phyloP scores from a whole-genome alignment of 1,140 invertebrate genomes.

The Zaprionus nigranus region DNA sequence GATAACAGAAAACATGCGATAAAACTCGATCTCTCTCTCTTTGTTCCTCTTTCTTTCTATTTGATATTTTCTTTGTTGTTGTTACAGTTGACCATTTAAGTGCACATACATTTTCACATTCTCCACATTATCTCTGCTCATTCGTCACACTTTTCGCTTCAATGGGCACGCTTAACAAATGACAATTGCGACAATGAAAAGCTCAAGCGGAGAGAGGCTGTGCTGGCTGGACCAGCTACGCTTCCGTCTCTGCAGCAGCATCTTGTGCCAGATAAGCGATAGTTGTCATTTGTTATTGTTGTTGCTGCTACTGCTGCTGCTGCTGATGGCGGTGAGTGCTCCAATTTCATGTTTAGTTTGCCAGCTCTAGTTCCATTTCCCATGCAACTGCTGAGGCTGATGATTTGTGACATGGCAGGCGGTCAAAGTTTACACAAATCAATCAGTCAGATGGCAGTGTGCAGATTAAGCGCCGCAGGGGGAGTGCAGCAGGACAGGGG shows the following conservation, averaged over 20 bases:
- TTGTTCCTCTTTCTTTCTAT: neutral
- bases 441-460: constrained; percentile 52
- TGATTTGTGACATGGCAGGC: constrained; percentile 54
- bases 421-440: constrained; percentile 79
- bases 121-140: constrained; percentile 60
- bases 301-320: constrained; percentile 26
- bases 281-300: constrained; percentile 33
- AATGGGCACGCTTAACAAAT: constrained; percentile 70
- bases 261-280: constrained; percentile 59
- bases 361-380: constrained; percentile 25
- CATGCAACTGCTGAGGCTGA: constrained; percentile 5
- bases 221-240: constrained; percentile 35
- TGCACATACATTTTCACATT: constrained; percentile 22
- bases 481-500: neutral
- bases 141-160: constrained; percentile 74
- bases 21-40: constrained; percentile 39
- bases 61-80: constrained; percentile 15
- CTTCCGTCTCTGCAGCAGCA: constrained; percentile 20
- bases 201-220: constrained; percentile 13
- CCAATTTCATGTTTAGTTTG: constrained; percentile 32
- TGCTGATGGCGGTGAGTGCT: constrained; percentile 40
- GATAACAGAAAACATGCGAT: constrained; percentile 36
- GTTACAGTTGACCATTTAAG: constrained; percentile 23
- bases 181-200: constrained; percentile 22
- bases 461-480: neutral